Conservation (phyloP, 1,140 invertebrate genomes). For the Drosophila mayri region DNA sequence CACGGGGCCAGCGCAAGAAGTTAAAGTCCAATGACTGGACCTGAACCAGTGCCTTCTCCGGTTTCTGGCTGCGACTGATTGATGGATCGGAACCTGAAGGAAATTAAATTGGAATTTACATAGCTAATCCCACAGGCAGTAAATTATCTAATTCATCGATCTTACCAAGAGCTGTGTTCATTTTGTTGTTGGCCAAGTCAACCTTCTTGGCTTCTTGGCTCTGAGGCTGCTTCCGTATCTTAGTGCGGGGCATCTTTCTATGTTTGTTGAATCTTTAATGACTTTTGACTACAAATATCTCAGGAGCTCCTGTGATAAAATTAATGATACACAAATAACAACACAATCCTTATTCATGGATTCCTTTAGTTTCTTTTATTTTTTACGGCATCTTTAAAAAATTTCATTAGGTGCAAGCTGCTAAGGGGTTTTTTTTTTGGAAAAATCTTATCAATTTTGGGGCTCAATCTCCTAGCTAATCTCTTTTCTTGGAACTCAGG, state of each 20-base stretch:
- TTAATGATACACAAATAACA: background rate
- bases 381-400: no score
- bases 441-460: background rate
- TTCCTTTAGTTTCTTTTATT: no score
- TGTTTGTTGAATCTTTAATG: background rate
- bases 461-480: background rate
- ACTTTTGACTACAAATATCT: no score
- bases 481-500: background rate
- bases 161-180: slow-evolving; percentile 36
- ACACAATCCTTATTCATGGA: no score
- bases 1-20: background rate
- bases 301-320: background rate
- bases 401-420: no score
- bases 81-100: background rate
- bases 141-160: slow-evolving; percentile 41
- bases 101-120: background rate
- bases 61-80: background rate
- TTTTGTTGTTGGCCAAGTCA: slow-evolving; percentile 44
- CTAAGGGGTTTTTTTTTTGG: no score
- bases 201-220: slow-evolving; percentile 50
- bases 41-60: background rate
- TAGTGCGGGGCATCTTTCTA: slow-evolving; percentile 69
- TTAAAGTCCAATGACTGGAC: background rate
- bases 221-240: slow-evolving; percentile 39
- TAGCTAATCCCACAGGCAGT: background rate